These are phyloP conservation scores for Muscicapa adusta DNA, from an alignment of 2,113 vertebrate species.

Conservation along the genomic window DNA sequence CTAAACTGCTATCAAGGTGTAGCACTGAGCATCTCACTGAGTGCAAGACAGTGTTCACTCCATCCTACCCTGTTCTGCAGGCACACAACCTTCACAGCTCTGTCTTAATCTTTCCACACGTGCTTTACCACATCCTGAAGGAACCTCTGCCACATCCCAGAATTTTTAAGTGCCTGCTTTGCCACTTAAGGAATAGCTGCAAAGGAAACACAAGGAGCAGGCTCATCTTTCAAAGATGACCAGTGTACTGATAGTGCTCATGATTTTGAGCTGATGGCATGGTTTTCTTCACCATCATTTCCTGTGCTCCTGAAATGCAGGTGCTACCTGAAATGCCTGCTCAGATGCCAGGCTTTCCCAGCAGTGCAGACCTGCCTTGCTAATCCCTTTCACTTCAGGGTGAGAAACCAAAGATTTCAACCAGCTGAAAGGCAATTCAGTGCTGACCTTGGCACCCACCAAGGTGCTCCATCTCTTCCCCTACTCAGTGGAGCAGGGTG, in stretches of 20 bases:
- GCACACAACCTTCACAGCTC: background rate
- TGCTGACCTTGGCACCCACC: background rate
- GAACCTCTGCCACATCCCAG: background rate
- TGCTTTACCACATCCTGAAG: background rate
- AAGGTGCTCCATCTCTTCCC: background rate
- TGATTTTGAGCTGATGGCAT: background rate
- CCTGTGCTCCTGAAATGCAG: background rate
- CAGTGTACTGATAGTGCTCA: background rate
- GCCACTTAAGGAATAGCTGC: background rate
- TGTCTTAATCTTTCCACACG: background rate
- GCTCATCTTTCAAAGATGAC: background rate
- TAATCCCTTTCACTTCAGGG: background rate
- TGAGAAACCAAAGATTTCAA: background rate
- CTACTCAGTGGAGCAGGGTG: background rate
- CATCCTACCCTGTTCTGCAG: background rate
- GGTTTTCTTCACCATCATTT: background rate
- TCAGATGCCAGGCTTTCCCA: background rate
- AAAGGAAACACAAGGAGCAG: background rate
- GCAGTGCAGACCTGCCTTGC: background rate
- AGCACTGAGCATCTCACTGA: background rate
- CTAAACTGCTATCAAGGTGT: background rate
- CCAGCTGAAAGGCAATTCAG: background rate
- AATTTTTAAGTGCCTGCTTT: background rate
- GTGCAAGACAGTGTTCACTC: background rate
- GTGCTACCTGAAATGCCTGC: background rate